Evolutionary conservation across 2,888 invertebrate species (phyloP).

Genomic region (Pandemis heparana): DNA sequence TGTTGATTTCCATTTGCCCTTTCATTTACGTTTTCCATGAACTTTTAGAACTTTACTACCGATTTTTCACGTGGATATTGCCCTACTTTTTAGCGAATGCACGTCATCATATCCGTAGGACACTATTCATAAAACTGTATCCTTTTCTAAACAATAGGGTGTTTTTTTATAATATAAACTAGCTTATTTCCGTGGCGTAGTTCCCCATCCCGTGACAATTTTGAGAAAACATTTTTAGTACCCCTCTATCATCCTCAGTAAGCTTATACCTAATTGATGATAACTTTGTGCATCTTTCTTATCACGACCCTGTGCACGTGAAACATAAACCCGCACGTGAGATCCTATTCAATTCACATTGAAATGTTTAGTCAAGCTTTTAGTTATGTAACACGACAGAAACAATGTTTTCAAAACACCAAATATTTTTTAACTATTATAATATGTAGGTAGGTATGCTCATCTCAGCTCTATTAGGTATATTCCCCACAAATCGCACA

Average conservation of each 20-base stretch:
- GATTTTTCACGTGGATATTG: not conserved
- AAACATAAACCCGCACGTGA: not conserved
- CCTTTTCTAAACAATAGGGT: not conserved
- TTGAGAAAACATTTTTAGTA: no score
- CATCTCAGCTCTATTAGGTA: no score
- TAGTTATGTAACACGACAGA: no score
- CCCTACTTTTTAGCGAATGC: not conserved
- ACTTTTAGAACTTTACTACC: conserved; percentile 19
- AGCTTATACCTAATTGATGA: not conserved
- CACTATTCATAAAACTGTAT: not conserved
- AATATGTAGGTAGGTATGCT: no score
- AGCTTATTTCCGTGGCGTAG: no score
- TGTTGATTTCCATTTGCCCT: conserved; percentile 25
- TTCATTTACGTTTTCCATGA: conserved; percentile 10
- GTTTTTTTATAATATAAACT: not conserved
- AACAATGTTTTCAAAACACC: no score
- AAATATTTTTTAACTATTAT: no score
- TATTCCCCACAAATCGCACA: no score
- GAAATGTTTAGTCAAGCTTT: no score
- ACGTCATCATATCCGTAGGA: not conserved
- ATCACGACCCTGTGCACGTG: not conserved
- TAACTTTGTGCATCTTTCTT: not conserved
- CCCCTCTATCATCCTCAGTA: not conserved
- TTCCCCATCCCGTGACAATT: no score
- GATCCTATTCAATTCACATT: not conserved